Base-by-base conservation (phyloP, 2,113 vertebrate genomes). In the Myodes glareolus region DNA sequence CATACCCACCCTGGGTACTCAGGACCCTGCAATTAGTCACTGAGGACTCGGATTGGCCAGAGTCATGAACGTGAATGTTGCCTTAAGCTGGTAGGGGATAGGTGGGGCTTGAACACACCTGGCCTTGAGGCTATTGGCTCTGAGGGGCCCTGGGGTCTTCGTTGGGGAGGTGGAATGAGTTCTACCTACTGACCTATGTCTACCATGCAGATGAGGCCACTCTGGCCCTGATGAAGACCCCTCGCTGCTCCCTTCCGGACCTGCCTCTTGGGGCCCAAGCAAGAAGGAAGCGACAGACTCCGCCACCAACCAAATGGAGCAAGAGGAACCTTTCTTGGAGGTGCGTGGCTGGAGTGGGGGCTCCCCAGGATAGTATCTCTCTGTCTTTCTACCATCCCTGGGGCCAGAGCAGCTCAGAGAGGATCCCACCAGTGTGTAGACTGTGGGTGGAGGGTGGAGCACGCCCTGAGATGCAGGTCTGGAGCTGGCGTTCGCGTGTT, bases 291-390 rank as follows among this genome's bases (percentile, higher is more conserved):
- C 98, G 99, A 81, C 98, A 98, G 1, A 55, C 93, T 0, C 97
- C 97, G 1, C 96, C 98, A 61, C 98, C 98, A 2, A 99, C 98
- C 98, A 99, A 99, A 97, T 99, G 99, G 99, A 99, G 98, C 97
- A 99, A 99, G 96, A 99, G 99, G 94, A 99, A 99, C 97, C 98
- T 99, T 78, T 99, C 99, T 0, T 99, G 99, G 99, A 99, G 99
- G 99, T 99, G 11, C 2, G 73, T 73, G 36, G 29, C 85, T 16
- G 0, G 55, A 68, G 16, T 31, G 16, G n/a, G 82, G 47, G 2
- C 3, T 85, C 25, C 50, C 87, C 50, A 72, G 67, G 47, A 21
- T 72, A 52, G 12, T 36, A 14, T 61, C 39, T 63, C 12, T 67
- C 31, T 52, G 23, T 12, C 50, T 55, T 31, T 63, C 55, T 45